phyloP scores from a whole-genome alignment of 2,113 vertebrate species.

The sheep (Ovis aries) region ARS-UI_Ramb_v3.0 NC_056063.1:45807001-45807500 shows the following conservation, averaged over 20 bases:
- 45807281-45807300: neutral
- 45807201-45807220: neutral
- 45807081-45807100: neutral
- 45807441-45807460: too few relatives aligned
- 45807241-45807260: neutral
- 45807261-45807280: neutral
- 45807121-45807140: neutral
- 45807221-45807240: neutral
- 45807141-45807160: neutral
- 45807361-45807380: fast-evolving
- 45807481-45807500: too few relatives aligned
- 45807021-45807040: neutral
- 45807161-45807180: neutral
- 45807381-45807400: too few relatives aligned
- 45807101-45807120: neutral
- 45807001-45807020: neutral
- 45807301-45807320: too few relatives aligned
- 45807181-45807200: neutral
- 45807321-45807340: too few relatives aligned
- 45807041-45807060: neutral
- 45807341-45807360: too few relatives aligned
- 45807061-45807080: neutral
- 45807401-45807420: too few relatives aligned
- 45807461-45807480: too few relatives aligned
- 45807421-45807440: too few relatives aligned